Conservation (phyloP, 2,888 invertebrate species). For the Agriopis marginaria region DNA sequence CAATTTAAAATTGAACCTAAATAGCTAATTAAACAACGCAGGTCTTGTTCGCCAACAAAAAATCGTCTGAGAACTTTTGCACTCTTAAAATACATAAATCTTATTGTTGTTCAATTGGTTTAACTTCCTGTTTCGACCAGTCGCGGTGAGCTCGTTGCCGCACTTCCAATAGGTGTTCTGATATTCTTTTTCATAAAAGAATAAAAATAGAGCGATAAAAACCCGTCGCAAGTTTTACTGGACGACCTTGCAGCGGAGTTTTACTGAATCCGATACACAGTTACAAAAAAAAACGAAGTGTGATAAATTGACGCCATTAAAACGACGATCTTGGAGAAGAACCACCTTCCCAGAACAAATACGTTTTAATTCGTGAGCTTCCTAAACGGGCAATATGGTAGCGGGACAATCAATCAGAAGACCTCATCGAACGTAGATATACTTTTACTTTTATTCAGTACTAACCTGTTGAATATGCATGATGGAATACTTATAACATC, state of each 20-base stretch:
- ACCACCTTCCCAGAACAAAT: conserved; percentile 50
- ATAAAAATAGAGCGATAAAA: conserved; percentile 81
- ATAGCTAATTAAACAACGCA: conserved; percentile 41
- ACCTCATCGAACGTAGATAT: conserved; percentile 68
- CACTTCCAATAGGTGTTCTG: conserved; percentile 82
- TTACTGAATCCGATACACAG: conserved; percentile 79
- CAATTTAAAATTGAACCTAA: conserved; percentile 23
- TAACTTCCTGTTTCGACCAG: conserved; percentile 83
- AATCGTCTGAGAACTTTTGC: conserved; percentile 57
- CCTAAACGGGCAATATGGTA: conserved; percentile 61
- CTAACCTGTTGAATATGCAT: conserved; percentile 74
- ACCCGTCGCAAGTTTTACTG: conserved; percentile 73
- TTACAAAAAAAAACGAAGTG: conserved; percentile 73
- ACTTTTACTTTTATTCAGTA: conserved; percentile 83
- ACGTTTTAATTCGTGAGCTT: conserved; percentile 64
- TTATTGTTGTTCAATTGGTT: conserved; percentile 79
- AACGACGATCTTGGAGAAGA: conserved; percentile 53
- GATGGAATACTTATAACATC: conserved; percentile 68
- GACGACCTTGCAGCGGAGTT: conserved; percentile 81
- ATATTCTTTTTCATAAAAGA: conserved; percentile 79
- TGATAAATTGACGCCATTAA: conserved; percentile 75
- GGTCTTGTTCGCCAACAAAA: conserved; percentile 40
- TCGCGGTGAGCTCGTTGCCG: conserved; percentile 60
- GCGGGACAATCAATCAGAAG: conserved; percentile 65
- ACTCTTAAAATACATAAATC: conserved; percentile 80